A percentile compares a stretch with the other conserved stretches of the same genome.
phyloP scores from a whole-genome alignment of 92 coral and sea anemone genomes.

The Paragorgia papillata region DNA sequence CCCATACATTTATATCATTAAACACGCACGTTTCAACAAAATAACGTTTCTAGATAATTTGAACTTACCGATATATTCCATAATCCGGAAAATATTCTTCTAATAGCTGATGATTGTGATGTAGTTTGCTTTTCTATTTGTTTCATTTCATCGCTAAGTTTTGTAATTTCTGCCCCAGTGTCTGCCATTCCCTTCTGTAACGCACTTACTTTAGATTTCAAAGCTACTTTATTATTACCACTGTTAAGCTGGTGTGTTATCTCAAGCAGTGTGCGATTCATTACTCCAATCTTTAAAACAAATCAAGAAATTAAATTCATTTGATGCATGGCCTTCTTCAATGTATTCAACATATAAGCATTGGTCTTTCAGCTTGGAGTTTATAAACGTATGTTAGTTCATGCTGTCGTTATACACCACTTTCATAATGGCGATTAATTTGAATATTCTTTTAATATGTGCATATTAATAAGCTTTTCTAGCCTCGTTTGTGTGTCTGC shows the following conservation, averaged over 20 bases:
- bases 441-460: too few species aligned
- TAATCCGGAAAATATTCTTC: conserved; percentile 9
- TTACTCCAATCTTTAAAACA: conserved; percentile 1
- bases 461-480: too few species aligned
- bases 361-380: too few species aligned
- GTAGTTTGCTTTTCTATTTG: conserved; percentile 11
- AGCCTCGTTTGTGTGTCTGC: too few species aligned
- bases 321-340: too few species aligned
- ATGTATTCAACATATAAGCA: too few species aligned
- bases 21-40: too few species aligned
- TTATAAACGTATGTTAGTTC: too few species aligned
- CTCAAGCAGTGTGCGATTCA: conserved; percentile 10
- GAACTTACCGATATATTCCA: conserved; percentile 37
- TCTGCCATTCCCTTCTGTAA: conserved; percentile 47
- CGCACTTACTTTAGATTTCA: conserved; percentile 18
- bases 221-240: conserved; percentile 4
- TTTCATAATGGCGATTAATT: too few species aligned
- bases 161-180: conserved; percentile 46
- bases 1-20: too few species aligned
- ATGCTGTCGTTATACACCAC: too few species aligned
- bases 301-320: background rate
- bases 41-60: too few species aligned
- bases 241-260: background rate
- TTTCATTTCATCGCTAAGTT: conserved; percentile 36
- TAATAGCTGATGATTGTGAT: conserved; percentile 13